These are phyloP conservation scores for Mionectes olivaceus DNA, from an alignment of 2,797 vertebrate genomes.

Conservation along the genomic window DNA sequence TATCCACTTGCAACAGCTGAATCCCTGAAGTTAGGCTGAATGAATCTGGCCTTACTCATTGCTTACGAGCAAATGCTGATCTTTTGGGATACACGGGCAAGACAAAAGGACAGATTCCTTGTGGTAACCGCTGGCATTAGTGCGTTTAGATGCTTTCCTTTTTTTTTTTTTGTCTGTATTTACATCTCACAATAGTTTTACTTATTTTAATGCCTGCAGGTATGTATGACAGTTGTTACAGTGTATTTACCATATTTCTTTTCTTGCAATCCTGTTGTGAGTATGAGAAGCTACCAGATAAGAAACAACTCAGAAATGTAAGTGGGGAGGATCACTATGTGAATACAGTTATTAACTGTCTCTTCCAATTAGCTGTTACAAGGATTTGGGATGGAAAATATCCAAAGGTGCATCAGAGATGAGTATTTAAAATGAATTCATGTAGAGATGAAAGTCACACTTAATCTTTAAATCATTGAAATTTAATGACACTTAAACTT, in stretches of 20 bases:
- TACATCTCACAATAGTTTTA: not conserved
- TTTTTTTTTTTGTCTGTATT: not conserved
- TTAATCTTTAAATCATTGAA: slow-evolving; percentile 22
- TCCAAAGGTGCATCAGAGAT: not conserved
- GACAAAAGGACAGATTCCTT: not conserved
- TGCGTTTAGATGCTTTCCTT: not conserved
- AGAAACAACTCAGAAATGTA: slow-evolving; percentile 38
- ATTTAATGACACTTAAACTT: not conserved
- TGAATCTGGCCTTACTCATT: not conserved
- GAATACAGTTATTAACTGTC: not conserved
- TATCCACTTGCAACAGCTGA: fast-evolving
- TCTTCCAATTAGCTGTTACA: not conserved
- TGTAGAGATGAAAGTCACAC: not conserved
- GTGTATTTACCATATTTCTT: slow-evolving; percentile 47
- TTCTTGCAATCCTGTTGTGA: slow-evolving; percentile 1
- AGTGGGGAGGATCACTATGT: not conserved
- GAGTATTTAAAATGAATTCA: not conserved
- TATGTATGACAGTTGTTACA: not conserved
- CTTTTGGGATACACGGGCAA: not conserved
- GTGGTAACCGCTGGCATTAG: not conserved
- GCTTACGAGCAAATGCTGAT: not conserved
- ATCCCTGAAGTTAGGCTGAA: not conserved
- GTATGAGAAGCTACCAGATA: not conserved
- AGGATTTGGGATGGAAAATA: not conserved
- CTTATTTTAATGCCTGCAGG: not conserved